Evolutionary conservation across 2,113 vertebrate genomes (phyloP).

Genomic region (Lepus timidus): DNA sequence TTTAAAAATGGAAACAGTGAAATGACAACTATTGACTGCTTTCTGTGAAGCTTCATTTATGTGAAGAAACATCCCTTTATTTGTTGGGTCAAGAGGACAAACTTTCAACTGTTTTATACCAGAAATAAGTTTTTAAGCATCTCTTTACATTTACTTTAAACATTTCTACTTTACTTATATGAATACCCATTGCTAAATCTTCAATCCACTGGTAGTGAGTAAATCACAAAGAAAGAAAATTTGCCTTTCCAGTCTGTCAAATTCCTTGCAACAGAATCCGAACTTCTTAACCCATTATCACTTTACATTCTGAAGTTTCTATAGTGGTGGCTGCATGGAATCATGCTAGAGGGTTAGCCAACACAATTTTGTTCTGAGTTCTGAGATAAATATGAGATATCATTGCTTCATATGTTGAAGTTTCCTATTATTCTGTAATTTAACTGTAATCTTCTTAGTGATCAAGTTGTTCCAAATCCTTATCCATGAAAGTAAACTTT

Average conservation of each 20-base stretch:
- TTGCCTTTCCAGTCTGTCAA: not conserved
- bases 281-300: not conserved
- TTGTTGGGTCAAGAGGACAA: not conserved
- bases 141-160: not conserved
- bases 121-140: not conserved
- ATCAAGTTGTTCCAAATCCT: not conserved
- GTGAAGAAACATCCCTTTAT: not conserved
- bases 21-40: not conserved
- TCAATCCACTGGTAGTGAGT: not conserved
- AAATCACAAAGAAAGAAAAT: not conserved
- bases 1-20: not conserved
- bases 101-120: not conserved
- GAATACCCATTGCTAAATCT: not conserved
- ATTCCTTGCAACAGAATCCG: not conserved
- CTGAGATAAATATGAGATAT: not conserved
- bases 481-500: not conserved
- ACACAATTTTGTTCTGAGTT: not conserved
- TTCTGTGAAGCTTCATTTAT: not conserved
- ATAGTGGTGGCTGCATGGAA: not conserved
- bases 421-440: not conserved
- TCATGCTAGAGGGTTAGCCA: not conserved
- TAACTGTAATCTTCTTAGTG: not conserved
- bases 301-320: not conserved
- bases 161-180: not conserved
- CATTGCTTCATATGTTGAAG: not conserved